Evolutionary conservation across 2,113 vertebrate genomes (phyloP).

Genomic region (Isurus oxyrinchus): DNA sequence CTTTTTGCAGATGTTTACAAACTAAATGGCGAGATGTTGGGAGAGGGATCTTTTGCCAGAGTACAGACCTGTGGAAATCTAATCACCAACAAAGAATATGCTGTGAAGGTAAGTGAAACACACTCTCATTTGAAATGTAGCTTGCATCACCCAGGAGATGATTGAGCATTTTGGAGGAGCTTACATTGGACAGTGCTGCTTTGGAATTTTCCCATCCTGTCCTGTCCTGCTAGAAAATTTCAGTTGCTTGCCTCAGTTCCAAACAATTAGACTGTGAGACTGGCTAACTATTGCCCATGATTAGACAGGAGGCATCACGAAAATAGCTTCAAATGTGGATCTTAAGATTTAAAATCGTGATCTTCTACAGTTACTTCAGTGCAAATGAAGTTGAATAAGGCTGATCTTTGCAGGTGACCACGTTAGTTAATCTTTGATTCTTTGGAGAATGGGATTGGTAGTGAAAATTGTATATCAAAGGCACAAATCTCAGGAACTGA

Average conservation of each 20-base stretch:
- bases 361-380: background rate
- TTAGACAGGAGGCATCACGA: background rate
- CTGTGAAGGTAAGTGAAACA: conserved; percentile 75
- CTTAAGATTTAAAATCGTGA: background rate
- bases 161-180: conserved; percentile 9
- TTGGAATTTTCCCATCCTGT: background rate
- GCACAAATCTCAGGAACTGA: background rate
- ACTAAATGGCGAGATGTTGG: conserved; percentile 86
- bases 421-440: background rate
- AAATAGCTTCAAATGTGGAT: background rate
- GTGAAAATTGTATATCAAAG: background rate
- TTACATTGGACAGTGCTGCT: background rate
- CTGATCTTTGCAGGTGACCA: background rate
- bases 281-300: background rate
- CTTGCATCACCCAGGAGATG: background rate
- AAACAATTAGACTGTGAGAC: background rate
- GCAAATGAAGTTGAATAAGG: background rate
- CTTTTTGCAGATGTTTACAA: conserved; percentile 81
- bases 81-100: conserved; percentile 95
- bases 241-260: background rate
- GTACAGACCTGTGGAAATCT: conserved; percentile 91
- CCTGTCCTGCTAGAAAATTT: background rate
- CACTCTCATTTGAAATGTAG: background rate
- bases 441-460: background rate
- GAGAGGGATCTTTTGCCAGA: conserved; percentile 88